A percentile compares a stretch with the other conserved stretches of the same genome.
These are phyloP conservation scores for Exocentrus adspersus DNA, from an alignment of 2,888 invertebrate genomes.

Conservation along the genomic window DNA sequence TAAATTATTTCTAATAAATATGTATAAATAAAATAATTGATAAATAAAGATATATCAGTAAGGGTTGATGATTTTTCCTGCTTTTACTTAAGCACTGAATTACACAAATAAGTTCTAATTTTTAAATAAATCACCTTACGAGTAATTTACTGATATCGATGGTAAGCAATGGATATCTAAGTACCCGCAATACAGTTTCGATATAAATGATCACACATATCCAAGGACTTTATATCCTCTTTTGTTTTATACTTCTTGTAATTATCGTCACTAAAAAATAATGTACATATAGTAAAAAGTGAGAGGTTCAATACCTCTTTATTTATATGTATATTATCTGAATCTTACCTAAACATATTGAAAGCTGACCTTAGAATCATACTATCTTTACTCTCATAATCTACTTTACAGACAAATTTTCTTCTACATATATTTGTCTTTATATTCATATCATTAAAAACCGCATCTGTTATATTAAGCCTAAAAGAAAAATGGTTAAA, in stretches of 20 bases:
- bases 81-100: too few species aligned
- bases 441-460: constrained; percentile 57
- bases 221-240: constrained; percentile 32
- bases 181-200: constrained; percentile 28
- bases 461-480: constrained; percentile 55
- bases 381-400: constrained; percentile 62
- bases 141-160: too few species aligned
- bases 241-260: constrained; percentile 45
- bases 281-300: too few species aligned
- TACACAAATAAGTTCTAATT: too few species aligned
- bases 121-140: too few species aligned
- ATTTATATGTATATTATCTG: background rate
- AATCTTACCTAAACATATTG: constrained; percentile 48
- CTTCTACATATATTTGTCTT: constrained; percentile 61
- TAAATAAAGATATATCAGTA: too few species aligned
- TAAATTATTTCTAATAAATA: too few species aligned
- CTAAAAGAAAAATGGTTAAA: constrained; percentile 46
- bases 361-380: constrained; percentile 47
- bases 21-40: too few species aligned
- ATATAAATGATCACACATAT: constrained; percentile 43
- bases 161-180: too few species aligned
- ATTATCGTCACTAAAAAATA: constrained; percentile 42
- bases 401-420: constrained; percentile 66
- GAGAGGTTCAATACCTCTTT: too few species aligned
- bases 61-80: too few species aligned